Conservation (phyloP, 1,140 invertebrate species). For the Philopotamus ludificatus region DNA sequence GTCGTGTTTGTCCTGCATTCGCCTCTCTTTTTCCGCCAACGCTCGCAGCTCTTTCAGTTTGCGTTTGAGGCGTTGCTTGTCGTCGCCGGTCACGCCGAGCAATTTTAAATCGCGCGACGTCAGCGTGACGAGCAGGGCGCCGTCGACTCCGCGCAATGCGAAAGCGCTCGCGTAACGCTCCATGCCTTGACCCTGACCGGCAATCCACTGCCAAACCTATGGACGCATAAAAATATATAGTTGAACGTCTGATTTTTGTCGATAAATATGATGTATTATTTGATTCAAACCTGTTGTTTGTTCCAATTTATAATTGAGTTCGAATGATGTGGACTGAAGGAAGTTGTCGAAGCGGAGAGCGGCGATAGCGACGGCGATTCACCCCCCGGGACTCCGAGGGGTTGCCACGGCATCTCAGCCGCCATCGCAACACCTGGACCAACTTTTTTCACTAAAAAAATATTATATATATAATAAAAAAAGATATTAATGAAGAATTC, state of each 20-base stretch:
- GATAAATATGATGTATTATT: no score
- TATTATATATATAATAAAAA: no score
- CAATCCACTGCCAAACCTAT: conserved; percentile 87
- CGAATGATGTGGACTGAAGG: conserved; percentile 53
- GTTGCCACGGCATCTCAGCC: conserved; percentile 57
- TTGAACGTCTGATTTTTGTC: no score
- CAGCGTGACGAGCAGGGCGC: conserved; percentile 74
- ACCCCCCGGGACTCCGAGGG: conserved; percentile 49
- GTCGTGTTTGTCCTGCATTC: conserved; percentile 70
- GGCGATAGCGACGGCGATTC: conserved; percentile 51
- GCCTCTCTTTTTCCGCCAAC: conserved; percentile 76
- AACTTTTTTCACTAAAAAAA: conserved; percentile 63
- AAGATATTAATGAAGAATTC: no score
- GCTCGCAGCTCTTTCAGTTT: conserved; percentile 84
- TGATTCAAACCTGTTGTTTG: conserved; percentile 77
- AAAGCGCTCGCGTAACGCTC: conserved; percentile 84
- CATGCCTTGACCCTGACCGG: conserved; percentile 71
- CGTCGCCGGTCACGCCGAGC: conserved; percentile 75
- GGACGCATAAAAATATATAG: conserved; percentile 25
- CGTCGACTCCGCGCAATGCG: conserved; percentile 80
- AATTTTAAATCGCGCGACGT: conserved; percentile 87
- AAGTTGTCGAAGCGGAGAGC: conserved; percentile 47
- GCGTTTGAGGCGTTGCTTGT: conserved; percentile 81
- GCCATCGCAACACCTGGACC: conserved; percentile 60
- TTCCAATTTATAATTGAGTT: conserved; percentile 79